Base-by-base conservation (phyloP, 2,113 vertebrate species). In the Isurus oxyrinchus region DNA sequence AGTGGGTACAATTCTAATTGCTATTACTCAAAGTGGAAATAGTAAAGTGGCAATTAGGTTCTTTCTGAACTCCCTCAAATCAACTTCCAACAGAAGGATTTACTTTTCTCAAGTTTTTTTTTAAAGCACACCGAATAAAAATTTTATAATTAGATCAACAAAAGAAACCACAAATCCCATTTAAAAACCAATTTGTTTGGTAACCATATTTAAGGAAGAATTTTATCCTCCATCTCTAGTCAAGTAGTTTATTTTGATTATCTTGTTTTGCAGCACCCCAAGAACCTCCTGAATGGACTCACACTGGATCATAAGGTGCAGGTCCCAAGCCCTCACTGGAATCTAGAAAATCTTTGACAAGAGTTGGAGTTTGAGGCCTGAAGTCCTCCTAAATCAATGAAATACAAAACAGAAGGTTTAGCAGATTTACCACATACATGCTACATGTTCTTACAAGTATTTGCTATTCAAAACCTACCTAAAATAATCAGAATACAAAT, bases 281-380 rank as follows among this genome's bases (percentile, higher is more conserved):
- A 94, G 23, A 49, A 44, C n/a, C 63, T 44, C 25, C 44, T 40
- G 40, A 84, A 27, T 76, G 76, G 55, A 97, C 97, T 97, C 66
- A 97, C 97, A 96, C 79, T 66, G 97, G 97, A 96, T 97, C 97
- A 96, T 97, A 97, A 1, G 97, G 97, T 84, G 97, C 97, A 88
- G 97, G 97, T 25, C 96, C 96, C 35, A 97, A 96, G 16, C 90
- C 97, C 84, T 97, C 96, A 67, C 27, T 96, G 63, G 90, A 66
- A 31, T 97, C 96, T 44, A 96, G 44, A 84, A 96, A 94, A 63
- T 96, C 40, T 91, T 90, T 97, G 31, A 79, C 94, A 96, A 96
- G 96, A 95, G 95, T 87, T 84, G 96, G 96, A 59, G 97, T 96
- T 44, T 96, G 90, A 40, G 96, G 96, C 87, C 96, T 97, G 63